Percentiles rank a stretch among this genome's conserved stretches.
Conservation (phyloP, 2,113 vertebrate species). For the Etheostoma cragini region DNA sequence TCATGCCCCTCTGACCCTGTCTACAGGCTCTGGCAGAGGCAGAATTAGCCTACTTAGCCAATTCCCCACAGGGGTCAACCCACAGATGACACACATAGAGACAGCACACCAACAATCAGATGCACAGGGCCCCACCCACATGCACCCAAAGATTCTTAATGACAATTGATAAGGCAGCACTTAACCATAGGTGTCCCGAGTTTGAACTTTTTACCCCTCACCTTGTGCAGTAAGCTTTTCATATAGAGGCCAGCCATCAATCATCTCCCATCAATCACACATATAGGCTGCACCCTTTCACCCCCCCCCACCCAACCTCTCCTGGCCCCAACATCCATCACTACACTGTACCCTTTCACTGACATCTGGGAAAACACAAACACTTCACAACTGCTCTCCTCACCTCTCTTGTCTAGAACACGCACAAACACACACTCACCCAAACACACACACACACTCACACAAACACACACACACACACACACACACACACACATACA, state of each 20-base stretch:
- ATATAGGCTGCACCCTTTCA: slow-evolving; percentile 53
- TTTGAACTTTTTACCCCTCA: slow-evolving; percentile 77
- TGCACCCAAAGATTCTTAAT: slow-evolving; percentile 44
- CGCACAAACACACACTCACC: not conserved
- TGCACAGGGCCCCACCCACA: not conserved
- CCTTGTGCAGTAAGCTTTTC: slow-evolving; percentile 69
- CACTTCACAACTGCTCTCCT: slow-evolving; percentile 55
- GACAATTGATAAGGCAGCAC: slow-evolving; percentile 70
- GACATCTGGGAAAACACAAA: slow-evolving; percentile 77
- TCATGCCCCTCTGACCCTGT: slow-evolving; percentile 71
- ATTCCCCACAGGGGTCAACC: slow-evolving; percentile 70
- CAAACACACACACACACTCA: slow-evolving; percentile 14
- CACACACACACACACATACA: slow-evolving; percentile 18
- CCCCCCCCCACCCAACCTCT: slow-evolving; percentile 43
- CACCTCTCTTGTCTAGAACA: slow-evolving; percentile 33
- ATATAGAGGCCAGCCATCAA: slow-evolving; percentile 68
- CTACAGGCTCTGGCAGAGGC: slow-evolving; percentile 63
- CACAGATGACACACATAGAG: slow-evolving; percentile 49
- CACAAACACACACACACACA: slow-evolving; percentile 30
- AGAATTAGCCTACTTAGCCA: slow-evolving; percentile 79
- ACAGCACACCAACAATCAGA: slow-evolving; percentile 45
- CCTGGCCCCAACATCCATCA: slow-evolving; percentile 75
- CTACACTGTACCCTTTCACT: slow-evolving; percentile 65
- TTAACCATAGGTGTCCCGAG: slow-evolving; percentile 72
- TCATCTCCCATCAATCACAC: slow-evolving; percentile 76